A percentile compares a stretch with the other conserved stretches of the same genome.
Conservation (phyloP, 2,113 vertebrate species). For the Saguinus imperator region DNA sequence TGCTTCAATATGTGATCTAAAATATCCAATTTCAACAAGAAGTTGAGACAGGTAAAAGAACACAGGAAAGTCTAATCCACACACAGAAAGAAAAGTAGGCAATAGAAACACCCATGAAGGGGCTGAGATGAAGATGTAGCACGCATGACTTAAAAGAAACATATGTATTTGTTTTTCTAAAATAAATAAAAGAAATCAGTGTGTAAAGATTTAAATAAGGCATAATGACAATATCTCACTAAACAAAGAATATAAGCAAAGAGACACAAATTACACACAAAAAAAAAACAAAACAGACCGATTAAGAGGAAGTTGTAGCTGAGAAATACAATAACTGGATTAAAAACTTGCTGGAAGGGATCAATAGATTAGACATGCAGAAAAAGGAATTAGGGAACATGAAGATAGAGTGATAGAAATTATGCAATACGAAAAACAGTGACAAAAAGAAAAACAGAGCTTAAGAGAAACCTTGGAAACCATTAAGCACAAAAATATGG, state of each 20-base stretch:
- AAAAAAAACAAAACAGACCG: background rate
- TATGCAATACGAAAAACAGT: background rate
- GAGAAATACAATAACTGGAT: background rate
- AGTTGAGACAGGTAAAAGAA: background rate
- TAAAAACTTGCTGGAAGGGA: background rate
- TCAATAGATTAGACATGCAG: background rate
- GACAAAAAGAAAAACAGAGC: background rate
- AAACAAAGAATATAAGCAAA: background rate
- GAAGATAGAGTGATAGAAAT: background rate
- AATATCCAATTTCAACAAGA: background rate
- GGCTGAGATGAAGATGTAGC: background rate
- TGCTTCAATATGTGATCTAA: background rate
- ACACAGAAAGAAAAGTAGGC: background rate
- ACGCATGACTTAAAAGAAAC: background rate
- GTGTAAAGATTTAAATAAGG: background rate
- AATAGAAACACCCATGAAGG: background rate
- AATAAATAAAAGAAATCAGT: background rate
- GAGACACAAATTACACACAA: background rate
- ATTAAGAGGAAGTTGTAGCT: no score
- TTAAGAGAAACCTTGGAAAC: background rate
- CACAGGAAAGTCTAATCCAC: background rate
- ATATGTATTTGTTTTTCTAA: background rate
- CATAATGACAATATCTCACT: background rate
- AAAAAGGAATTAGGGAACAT: background rate
- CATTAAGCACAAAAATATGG: background rate